Evolutionary conservation across 2,113 vertebrate species (phyloP), one percentile per base, ranked within the genome.

Genomic region (Heptranchias perlo): DNA sequence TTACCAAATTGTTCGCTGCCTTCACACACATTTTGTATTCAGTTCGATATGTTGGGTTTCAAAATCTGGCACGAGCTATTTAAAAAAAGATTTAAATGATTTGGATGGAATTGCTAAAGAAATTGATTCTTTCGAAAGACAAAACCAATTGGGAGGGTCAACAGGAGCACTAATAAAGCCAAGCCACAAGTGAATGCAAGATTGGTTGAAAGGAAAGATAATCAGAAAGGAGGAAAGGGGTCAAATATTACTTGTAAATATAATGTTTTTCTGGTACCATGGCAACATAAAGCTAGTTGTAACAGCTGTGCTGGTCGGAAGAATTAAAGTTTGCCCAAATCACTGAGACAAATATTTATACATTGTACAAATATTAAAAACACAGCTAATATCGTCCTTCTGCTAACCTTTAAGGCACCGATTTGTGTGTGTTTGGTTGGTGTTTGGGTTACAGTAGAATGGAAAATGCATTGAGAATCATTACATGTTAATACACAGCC

Each of bases 221-320:
- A 95, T 49, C 94, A 73, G 44, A 95, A 95, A 93, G 23, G n/a
- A n/a, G n/a, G n/a, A n/a, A n/a, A n/a, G n/a, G n/a, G 87, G 49
- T 28, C 13, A 31, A 52, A 14, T 52, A 95, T 52, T 73, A 52
- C 65, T 67, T 35, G 3, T 13, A 69, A 39, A 69, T 49, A 16
- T 67, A 28, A 35, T 95, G 94, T 95, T 95, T 49, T 93, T 67
- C 44, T 69, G 47, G 23, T 95, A 31, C 65, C 64, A 69, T 95
- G 94, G 65, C 65, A 73, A 52, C 47, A 47, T 4, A 13, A 69
- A 52, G 28, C 65, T 73, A 14, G 62, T 28, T 95, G 94, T 7
- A 95, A 35, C 93, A 95, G 44, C 62, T 95, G 94, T 28, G 21
- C 44, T 52, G 49, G 6, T 31, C 47, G 94, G n/a, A 67, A 95